A percentile compares a stretch with the other conserved stretches of the same genome.
These are phyloP conservation scores for Spialia ferax DNA, from an alignment of 2,888 invertebrate species.

Conservation along the genomic window DNA sequence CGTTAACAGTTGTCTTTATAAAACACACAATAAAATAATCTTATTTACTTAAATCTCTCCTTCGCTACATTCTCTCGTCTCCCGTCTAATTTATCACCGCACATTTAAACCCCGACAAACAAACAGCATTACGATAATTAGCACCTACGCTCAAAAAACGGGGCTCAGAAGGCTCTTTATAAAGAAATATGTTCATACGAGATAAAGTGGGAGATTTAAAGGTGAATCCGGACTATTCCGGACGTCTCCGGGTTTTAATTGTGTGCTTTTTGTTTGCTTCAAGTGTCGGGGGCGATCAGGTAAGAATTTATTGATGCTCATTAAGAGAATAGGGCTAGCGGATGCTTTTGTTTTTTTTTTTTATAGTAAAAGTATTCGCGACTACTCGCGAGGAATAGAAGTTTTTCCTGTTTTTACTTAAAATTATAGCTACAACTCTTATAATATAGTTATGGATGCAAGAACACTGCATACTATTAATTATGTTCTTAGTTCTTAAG, in stretches of 20 bases:
- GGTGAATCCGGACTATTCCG: constrained; percentile 59
- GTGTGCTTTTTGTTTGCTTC: constrained; percentile 48
- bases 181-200: constrained; percentile 61
- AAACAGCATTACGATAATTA: constrained; percentile 45
- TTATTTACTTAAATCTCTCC: background rate
- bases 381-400: background rate
- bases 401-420: too few relatives aligned
- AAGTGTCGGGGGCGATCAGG: constrained; percentile 37
- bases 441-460: too few relatives aligned
- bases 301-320: constrained; percentile 39
- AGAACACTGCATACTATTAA: too few relatives aligned
- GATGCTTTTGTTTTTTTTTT: background rate
- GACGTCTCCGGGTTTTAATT: constrained; percentile 57
- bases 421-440: too few relatives aligned
- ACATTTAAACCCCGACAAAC: constrained; percentile 25
- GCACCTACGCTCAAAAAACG: constrained; percentile 54
- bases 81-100: constrained; percentile 20
- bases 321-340: constrained; percentile 34
- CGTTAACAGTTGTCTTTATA: too few relatives aligned
- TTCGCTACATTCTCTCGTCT: constrained; percentile 6
- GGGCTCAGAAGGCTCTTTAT: constrained; percentile 49
- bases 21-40: too few relatives aligned
- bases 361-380: too few relatives aligned
- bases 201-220: constrained; percentile 63
- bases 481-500: too few relatives aligned